Evolutionary conservation across 2,797 vertebrate species (phyloP).

Genomic region (Squalus acanthias): DNA sequence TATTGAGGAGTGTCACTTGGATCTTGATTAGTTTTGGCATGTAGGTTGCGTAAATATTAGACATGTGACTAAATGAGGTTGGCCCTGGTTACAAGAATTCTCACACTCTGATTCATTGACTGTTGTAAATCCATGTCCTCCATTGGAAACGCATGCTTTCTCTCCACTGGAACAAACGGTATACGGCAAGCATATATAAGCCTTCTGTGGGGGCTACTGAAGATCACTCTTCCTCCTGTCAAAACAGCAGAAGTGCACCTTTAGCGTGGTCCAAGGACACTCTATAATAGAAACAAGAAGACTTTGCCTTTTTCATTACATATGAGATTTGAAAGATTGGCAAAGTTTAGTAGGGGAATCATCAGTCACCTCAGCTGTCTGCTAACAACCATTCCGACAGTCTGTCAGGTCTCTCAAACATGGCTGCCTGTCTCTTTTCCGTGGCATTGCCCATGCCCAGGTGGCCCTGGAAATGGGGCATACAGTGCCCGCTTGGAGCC

Average conservation of each 20-base stretch:
- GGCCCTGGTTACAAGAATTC: background rate
- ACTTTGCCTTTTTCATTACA: background rate
- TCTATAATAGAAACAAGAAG: background rate
- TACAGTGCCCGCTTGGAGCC: background rate
- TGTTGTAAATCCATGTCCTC: background rate
- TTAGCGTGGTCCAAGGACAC: background rate
- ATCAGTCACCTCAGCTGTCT: background rate
- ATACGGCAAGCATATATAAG: background rate
- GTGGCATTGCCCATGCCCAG: too few species aligned
- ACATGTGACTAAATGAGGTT: background rate
- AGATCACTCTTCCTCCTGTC: background rate
- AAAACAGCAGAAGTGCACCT: background rate
- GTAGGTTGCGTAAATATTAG: slow-evolving; percentile 1
- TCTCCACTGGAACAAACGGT: background rate
- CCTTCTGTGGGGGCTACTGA: background rate
- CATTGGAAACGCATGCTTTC: background rate
- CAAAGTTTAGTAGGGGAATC: background rate
- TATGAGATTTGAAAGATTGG: background rate
- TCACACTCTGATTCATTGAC: background rate
- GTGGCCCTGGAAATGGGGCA: background rate
- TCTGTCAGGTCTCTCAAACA: background rate
- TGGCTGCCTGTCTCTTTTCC: background rate
- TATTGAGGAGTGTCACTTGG: background rate
- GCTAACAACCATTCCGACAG: background rate
- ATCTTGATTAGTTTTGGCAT: background rate